These are phyloP conservation scores for Aphelocoma coerulescens DNA, from an alignment of 2,113 vertebrate genomes.

Conservation along the genomic window DNA sequence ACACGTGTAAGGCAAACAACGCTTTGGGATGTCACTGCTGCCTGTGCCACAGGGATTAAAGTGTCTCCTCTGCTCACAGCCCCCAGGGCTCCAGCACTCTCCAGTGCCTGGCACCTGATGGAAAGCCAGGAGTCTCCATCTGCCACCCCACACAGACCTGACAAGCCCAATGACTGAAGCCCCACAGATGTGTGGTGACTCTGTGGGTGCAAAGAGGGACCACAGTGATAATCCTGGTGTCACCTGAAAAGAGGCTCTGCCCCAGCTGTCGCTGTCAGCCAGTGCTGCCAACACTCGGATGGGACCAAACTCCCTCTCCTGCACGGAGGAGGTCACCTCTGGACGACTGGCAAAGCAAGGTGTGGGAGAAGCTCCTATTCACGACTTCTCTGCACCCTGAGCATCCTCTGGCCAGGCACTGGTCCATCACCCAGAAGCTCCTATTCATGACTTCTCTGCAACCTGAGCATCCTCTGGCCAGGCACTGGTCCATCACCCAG, in stretches of 20 bases:
- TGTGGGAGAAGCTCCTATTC: background rate
- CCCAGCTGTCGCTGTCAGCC: background rate
- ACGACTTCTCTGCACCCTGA: background rate
- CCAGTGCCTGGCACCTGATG: background rate
- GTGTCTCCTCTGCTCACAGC: background rate
- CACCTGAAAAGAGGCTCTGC: background rate
- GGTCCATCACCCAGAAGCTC: background rate
- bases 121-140: background rate
- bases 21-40: background rate
- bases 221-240: background rate
- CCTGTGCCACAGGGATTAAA: background rate
- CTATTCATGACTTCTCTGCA: background rate
- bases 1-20: fast-evolving
- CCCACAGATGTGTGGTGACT: background rate
- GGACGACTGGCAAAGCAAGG: background rate
- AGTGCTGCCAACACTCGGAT: background rate
- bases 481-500: background rate
- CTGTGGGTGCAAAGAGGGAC: background rate
- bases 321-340: background rate
- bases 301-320: background rate
- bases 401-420: background rate
- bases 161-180: background rate
- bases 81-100: background rate
- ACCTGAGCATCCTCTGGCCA: background rate
- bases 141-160: background rate